Evolutionary conservation across 1,140 invertebrate genomes (phyloP), one percentile per base, ranked within the genome.

Genomic region (Pseudomyrmex sp.): DNA sequence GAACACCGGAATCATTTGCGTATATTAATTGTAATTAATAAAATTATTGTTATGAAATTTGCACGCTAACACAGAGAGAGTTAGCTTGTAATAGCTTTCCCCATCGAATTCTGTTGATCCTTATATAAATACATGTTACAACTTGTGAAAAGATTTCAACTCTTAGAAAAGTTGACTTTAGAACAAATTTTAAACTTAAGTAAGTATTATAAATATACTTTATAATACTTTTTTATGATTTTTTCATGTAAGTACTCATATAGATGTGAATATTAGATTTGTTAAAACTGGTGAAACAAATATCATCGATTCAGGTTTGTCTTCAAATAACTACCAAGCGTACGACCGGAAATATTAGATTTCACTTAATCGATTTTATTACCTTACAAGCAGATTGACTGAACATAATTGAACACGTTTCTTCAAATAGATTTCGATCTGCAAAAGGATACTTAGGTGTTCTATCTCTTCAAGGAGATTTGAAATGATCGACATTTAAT

Each of bases 401-500:
- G 54, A 15, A 26, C 23, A 48, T 72, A 72, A 80, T 80, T 50
- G 18, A 80, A 80, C 35, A 59, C 12, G 10, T 48, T 0, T 4
- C 65, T 70, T 61, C 23, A n/a, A 72, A 80, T 72, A 61, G 66
- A 80, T 1, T 13, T 59, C 5, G 54, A 59, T 50, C 12, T 20
- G 15, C 4, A 7, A 12, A 59, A 50, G 23, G 59, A 80, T 35
- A 72, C 66, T 61, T n/a, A 20, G 7, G 59, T 59, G 66, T 80
- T 61, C 76, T 79, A 58, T 59, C 18, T 59, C 76, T 59, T 46
- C 46, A 18, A 52, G 20, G 35, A 50, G 5, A 35, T 35, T 72
- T 26, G 66, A 59, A 50, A n/a, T 80, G 76, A 80, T 80, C 76
- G 66, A 80, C 26, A 2, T 80, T 80, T 72, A 70, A 80, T 72